Evolutionary conservation across 92 coral and sea anemone species (phyloP), one percentile per base, ranked within the genome.

Genomic region (Siderastrea siderea): DNA sequence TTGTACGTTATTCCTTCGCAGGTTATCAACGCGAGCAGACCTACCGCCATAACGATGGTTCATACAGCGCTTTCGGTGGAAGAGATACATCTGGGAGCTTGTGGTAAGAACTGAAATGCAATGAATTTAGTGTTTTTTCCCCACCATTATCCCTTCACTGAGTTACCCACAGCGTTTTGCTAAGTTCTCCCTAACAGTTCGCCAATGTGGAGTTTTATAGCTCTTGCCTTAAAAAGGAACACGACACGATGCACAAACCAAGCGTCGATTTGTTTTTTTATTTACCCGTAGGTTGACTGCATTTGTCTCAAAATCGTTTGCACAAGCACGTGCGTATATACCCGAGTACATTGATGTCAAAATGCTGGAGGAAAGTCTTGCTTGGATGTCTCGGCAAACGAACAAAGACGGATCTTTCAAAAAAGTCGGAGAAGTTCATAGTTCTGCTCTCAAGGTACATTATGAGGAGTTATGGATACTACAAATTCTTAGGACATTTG

Each of bases 31-130:
- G 99, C 43, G 98, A 97, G 71, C 96, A 95, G 84, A 92, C 91
- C 45, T 97, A 95, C 81, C 89, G 95, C 47, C 98, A 95, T 55
- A 79, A 67, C 38, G 98, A 95, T 67, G 98, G 98, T 5, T 97
- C 99, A 6, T 97, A 93, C 96, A 97, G 99, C 62, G 99, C 99
- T 54, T 97, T 97, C 91, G 99, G 99, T 14, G 97, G 87, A 82
- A 70, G 94, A 3, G 96, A 94, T 66, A 8, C 62, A 3, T 68
- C 85, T 12, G 99, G 99, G 58, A 97, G 99, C 84, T 47, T 94
- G 86, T 95, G 98, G 99, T 97, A 83, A 77, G 98, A 88, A 26
- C 44, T n/a, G 52, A 19, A 43, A 62, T 5, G 43, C 48, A 61
- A 53, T 17, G 60, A n/a, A 57, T 51, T 63, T 10, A 6, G 3